Percentiles rank a stretch among this genome's conserved stretches.
Conservation (phyloP, 2,797 vertebrate genomes). For the Parotocinclus haroldoi region DNA sequence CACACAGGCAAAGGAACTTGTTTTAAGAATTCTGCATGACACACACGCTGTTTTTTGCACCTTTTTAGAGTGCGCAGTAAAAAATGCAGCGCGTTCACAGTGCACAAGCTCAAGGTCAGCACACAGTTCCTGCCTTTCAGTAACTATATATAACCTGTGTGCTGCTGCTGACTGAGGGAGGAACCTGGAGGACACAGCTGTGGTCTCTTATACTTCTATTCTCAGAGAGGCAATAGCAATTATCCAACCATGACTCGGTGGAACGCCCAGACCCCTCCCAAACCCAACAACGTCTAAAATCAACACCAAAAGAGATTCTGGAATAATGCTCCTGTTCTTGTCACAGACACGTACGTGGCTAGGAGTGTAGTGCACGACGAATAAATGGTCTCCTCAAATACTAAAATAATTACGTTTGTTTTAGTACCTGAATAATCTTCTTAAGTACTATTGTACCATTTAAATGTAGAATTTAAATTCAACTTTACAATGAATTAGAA, state of each 20-base stretch:
- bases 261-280: slow-evolving; percentile 52
- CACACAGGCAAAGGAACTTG: no score
- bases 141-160: slow-evolving; percentile 15
- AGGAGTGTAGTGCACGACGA: no score
- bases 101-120: not conserved
- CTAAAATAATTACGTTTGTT: no score
- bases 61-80: not conserved
- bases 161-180: slow-evolving; percentile 19
- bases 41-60: not conserved
- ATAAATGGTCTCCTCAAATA: no score
- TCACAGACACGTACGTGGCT: no score
- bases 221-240: slow-evolving; percentile 60
- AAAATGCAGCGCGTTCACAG: not conserved
- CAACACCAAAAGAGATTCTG: no score
- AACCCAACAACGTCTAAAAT: slow-evolving; percentile 39
- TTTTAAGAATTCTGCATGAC: no score
- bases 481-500: no score
- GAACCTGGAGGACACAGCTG: slow-evolving; percentile 9
- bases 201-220: slow-evolving; percentile 56
- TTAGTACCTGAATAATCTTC: no score
- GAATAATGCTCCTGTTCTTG: no score
- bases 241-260: slow-evolving; percentile 52
- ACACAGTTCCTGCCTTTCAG: not conserved
- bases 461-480: no score
- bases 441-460: no score